Evolutionary conservation across 2,888 invertebrate species (phyloP), one percentile per base, ranked within the genome.

Genomic region (Lasioglossum pauxillum): DNA sequence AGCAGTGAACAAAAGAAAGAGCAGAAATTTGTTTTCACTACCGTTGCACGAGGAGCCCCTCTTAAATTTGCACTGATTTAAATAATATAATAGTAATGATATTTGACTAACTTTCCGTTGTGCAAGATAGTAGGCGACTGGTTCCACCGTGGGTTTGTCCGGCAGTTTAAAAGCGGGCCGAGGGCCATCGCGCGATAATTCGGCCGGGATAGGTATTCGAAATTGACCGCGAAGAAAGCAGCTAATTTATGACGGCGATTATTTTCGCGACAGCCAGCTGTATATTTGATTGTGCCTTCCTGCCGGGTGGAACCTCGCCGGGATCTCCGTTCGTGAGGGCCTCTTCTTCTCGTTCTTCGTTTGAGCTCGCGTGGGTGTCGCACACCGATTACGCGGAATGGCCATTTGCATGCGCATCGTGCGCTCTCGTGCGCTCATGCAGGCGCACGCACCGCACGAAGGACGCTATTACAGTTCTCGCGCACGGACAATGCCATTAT

Each of bases 401-500:
- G 73, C 2, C 31, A 80, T 84, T 84, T 83, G 86, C 86, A 80
- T 88, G 74, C 38, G 46, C 67, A 14, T 16, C 69, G 46, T 4
- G 46, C 41, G 53, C 23, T 23, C 46, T 31, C 69, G 46, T 4
- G 46, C 27, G 35, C 67, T 31, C 72, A n/a, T 41, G n/a, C 53
- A 78, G 46, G 80, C 80, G 38, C 67, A 71, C 49, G 78, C 67
- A 69, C 53, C 38, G 38, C 69, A 71, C 41, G 78, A 57, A 69
- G 27, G n/a, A 41, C 44, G 72, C 75, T 89, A 86, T 91, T 90
- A 88, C 84, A 81, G 82, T 87, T 84, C 76, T 74, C 78, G 77
- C 60, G 84, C 74, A 73, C 49, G 75, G 82, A 89, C 91, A 88
- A 88, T 89, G 87, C 88, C 83, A 91, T 91, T 91, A 91, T 91